Conservation (phyloP, 2,888 invertebrate species). For the Leucophenga maculata region DNA sequence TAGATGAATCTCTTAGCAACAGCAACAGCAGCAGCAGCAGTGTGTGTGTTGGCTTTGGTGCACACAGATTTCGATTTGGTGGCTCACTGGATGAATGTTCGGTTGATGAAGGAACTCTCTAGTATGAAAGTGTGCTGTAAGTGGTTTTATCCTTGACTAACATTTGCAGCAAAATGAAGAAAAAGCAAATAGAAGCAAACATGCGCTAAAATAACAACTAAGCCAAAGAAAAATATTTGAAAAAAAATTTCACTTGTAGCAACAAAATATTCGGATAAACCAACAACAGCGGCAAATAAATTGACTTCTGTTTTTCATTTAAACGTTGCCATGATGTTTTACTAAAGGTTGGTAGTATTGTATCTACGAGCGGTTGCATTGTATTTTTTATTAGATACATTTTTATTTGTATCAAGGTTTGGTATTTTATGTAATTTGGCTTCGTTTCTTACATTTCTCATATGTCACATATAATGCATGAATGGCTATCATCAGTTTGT, state of each 20-base stretch:
- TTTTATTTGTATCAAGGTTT: not conserved
- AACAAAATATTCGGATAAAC: constrained; percentile 13
- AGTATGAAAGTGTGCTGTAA: too few species aligned
- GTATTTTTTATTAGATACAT: constrained; percentile 9
- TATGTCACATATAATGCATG: too few species aligned
- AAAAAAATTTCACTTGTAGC: constrained; percentile 43
- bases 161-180: not conserved
- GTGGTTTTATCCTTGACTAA: constrained; percentile 9
- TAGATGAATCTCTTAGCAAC: not conserved
- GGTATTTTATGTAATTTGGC: constrained; percentile 10
- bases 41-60: not conserved
- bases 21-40: too few species aligned
- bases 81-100: not conserved
- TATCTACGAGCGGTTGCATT: too few species aligned
- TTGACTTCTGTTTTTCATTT: constrained; percentile 40
- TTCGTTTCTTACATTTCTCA: not conserved
- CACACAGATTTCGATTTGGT: not conserved
- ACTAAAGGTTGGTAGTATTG: too few species aligned
- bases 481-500: too few species aligned
- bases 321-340: constrained; percentile 32
- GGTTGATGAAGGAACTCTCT: too few species aligned
- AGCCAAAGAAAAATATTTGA: constrained; percentile 48
- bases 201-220: constrained; percentile 25
- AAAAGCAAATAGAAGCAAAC: not conserved
- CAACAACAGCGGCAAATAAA: constrained; percentile 9